A percentile compares a stretch with the other conserved stretches of the same genome.
These are phyloP conservation scores for Cosmopolites sordidus DNA, from an alignment of 2,888 invertebrate genomes.

Conservation along the genomic window DNA sequence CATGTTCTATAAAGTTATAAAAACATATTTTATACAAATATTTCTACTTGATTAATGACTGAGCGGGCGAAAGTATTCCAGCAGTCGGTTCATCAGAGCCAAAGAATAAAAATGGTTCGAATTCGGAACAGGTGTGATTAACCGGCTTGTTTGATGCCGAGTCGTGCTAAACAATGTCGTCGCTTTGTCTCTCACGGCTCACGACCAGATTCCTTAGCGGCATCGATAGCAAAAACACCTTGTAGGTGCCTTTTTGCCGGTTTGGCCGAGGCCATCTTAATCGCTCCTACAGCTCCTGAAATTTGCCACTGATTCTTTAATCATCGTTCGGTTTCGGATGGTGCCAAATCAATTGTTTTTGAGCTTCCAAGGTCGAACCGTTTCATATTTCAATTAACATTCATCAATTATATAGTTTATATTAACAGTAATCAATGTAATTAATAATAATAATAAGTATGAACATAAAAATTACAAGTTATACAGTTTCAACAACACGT, in stretches of 20 bases:
- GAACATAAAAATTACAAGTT: no score
- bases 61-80: slow-evolving; percentile 22
- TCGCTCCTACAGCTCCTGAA: slow-evolving; percentile 24
- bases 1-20: slow-evolving; percentile 24
- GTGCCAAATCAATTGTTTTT: not conserved
- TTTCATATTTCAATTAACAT: no score
- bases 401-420: no score
- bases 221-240: slow-evolving; percentile 26
- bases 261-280: slow-evolving; percentile 21
- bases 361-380: no score
- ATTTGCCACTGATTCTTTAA: slow-evolving; percentile 26
- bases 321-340: not conserved
- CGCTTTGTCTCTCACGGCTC: slow-evolving; percentile 29
- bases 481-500: no score
- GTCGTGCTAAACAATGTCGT: slow-evolving; percentile 29
- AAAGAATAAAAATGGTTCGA: slow-evolving; percentile 29
- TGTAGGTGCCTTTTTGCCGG: slow-evolving; percentile 23
- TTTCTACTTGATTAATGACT: slow-evolving; percentile 27
- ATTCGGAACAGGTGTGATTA: slow-evolving; percentile 29
- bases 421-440: no score
- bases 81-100: slow-evolving; percentile 28
- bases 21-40: slow-evolving; percentile 28
- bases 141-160: slow-evolving; percentile 28
- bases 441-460: no score
- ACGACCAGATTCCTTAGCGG: slow-evolving; percentile 26